Evolutionary conservation across 2,113 vertebrate genomes (phyloP), one percentile per base, ranked within the genome.

Genomic region (Columbina picui): DNA sequence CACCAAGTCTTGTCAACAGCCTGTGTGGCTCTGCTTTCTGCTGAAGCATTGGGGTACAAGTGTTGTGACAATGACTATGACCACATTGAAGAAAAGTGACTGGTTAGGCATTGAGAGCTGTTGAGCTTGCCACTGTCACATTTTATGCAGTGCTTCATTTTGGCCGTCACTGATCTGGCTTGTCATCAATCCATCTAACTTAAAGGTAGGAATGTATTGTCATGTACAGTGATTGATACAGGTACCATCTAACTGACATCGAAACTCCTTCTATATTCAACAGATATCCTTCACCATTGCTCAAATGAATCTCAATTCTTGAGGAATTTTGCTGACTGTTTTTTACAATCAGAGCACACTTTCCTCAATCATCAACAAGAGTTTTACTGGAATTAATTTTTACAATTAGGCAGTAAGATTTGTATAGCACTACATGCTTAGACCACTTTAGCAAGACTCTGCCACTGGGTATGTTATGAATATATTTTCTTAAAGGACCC

Each of bases 61-160:
- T 4, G 0, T 5, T 22, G 80, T 43, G 71, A 47, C n/a, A 11
- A 26, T 5, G 29, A 38, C 56, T 7, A 59, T 55, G 32, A 14
- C 34, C 23, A 9, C 1, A 2, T 21, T 20, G 3, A 15, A 22
- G 61, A n/a, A 5, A 29, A 34, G 36, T 19, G 52, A 36, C 56
- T 10, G 1, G 8, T 15, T 27, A 6, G 64, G 39, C 14, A 7
- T 2, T 1, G 10, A 47, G 70, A 74, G 60, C 2, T 11, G 14
- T 8, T 19, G 36, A 30, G 61, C 2, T 3, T n/a, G 56, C 47
- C 1, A 0, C 63, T 64, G 79, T 41, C 53, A 3, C 0, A 0
- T 50, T 32, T 81, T 34, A 38, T 18, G 21, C 70, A 14, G 50
- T 4, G 4, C 45, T 41, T 79, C 67, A 47, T 60, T 50, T 19